Conservation (phyloP, 2,113 vertebrate genomes). For the Heliornis fulica region DNA sequence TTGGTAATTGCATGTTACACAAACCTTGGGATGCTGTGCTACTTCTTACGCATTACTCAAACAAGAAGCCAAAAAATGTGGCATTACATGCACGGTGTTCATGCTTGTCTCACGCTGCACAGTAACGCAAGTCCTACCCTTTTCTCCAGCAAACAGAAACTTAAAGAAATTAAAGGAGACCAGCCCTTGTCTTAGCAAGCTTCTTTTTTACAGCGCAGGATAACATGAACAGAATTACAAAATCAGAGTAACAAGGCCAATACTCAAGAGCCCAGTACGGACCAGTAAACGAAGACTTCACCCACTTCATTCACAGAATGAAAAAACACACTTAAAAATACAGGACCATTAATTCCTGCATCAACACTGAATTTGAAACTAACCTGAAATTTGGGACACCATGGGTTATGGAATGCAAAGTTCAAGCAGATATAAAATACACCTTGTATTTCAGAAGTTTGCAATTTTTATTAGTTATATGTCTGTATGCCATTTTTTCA, state of each 20-base stretch:
- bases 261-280: background rate
- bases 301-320: background rate
- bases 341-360: background rate
- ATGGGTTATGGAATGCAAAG: background rate
- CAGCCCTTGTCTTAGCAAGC: background rate
- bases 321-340: background rate
- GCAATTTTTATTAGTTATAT: background rate
- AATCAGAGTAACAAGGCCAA: background rate
- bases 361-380: background rate
- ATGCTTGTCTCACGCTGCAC: background rate
- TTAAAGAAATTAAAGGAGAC: background rate
- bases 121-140: background rate
- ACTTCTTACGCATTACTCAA: background rate
- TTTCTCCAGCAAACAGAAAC: conserved; percentile 23
- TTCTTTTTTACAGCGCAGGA: background rate
- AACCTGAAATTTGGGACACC: background rate
- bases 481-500: background rate
- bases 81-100: background rate
- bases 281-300: background rate
- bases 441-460: background rate
- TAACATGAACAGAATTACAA: background rate
- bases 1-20: background rate
- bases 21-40: background rate
- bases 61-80: background rate
- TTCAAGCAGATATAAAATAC: background rate